Conservation (phyloP, 2,888 invertebrate species). For the Cheilosia pagana region DNA sequence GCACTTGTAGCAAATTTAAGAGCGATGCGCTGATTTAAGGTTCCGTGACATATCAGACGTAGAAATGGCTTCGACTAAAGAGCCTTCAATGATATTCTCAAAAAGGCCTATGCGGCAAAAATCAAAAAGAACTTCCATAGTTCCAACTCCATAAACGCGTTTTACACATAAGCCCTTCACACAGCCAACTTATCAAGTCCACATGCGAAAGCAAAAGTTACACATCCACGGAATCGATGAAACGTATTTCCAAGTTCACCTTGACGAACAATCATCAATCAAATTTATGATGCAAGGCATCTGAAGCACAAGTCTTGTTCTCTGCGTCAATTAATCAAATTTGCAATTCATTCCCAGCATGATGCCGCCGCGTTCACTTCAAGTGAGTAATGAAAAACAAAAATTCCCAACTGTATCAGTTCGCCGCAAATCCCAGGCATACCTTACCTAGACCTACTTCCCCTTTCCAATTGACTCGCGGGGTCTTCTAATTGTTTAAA, state of each 20-base stretch:
- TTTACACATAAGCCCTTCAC: no score
- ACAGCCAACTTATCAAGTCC: no score
- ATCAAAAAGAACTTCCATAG: no score
- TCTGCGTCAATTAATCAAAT: slow-evolving; percentile 1
- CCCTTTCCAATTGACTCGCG: slow-evolving; percentile 10
- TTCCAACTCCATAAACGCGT: no score
- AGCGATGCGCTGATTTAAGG: no score
- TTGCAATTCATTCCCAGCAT: slow-evolving; percentile 7
- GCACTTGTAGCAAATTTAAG: no score
- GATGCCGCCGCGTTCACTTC: not conserved
- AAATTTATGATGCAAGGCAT: slow-evolving; percentile 4
- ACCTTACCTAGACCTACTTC: not conserved
- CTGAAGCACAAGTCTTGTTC: not conserved
- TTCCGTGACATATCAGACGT: no score
- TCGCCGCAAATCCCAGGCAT: slow-evolving; percentile 2
- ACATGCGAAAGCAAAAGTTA: no score
- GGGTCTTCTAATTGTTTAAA: slow-evolving; percentile 7
- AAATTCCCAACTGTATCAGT: not conserved
- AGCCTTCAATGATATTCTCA: no score
- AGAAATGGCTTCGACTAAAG: no score
- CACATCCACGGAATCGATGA: no score
- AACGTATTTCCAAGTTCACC: not conserved
- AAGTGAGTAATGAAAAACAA: not conserved
- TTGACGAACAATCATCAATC: slow-evolving; percentile 5
- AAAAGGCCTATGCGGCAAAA: no score